Percentiles rank a stretch among this genome's conserved stretches.
These are phyloP conservation scores for Ricordea florida DNA, from an alignment of 92 coral and sea anemone genomes.

Conservation along the genomic window DNA sequence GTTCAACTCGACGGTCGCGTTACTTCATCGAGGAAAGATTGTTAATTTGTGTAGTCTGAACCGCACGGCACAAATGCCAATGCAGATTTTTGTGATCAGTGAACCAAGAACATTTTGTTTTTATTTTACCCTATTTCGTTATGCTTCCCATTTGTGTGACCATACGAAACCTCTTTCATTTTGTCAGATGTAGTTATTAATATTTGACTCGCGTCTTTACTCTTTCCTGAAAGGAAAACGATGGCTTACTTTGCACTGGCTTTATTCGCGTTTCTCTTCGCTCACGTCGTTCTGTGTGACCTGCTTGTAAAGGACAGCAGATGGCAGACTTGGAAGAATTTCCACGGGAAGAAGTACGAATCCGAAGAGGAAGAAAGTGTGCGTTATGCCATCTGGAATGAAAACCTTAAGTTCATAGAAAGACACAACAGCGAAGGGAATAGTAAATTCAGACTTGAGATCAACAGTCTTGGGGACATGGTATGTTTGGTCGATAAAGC, in stretches of 20 bases:
- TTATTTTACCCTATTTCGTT: too few species aligned
- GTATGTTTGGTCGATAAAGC: too few species aligned
- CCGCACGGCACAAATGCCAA: too few species aligned
- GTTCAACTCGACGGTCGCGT: too few species aligned
- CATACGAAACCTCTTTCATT: too few species aligned
- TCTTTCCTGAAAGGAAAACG: background rate
- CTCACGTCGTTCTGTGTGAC: conserved; percentile 14
- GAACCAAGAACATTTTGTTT: too few species aligned
- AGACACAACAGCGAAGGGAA: conserved; percentile 51
- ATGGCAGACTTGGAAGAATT: conserved; percentile 79
- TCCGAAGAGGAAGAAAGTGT: conserved; percentile 67
- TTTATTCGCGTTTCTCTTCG: background rate
- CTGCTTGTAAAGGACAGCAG: conserved; percentile 40
- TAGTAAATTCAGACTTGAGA: conserved; percentile 55
- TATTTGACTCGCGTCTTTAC: too few species aligned
- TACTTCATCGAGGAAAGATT: too few species aligned
- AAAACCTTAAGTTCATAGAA: conserved; percentile 65
- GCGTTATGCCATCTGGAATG: conserved; percentile 82
- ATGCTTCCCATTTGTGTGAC: too few species aligned
- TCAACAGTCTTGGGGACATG: conserved; percentile 85
- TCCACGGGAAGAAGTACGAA: conserved; percentile 63
- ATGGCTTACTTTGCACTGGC: background rate
- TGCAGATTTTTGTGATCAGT: too few species aligned
- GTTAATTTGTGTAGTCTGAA: too few species aligned
- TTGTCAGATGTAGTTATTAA: background rate